phyloP scores from a whole-genome alignment of 2,113 vertebrate species.

The Alosa alosa region DNA sequence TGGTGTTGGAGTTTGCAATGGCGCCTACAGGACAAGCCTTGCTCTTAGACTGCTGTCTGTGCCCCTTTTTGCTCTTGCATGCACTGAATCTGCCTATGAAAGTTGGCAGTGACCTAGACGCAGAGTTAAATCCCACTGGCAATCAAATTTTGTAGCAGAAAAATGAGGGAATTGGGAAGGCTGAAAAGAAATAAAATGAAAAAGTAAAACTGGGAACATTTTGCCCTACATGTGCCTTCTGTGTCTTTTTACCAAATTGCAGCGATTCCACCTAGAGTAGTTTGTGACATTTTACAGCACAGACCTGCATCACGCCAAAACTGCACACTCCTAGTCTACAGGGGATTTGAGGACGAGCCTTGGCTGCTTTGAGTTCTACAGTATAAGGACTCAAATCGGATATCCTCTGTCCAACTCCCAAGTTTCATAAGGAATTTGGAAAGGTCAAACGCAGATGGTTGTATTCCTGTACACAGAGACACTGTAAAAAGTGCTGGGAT shows the following conservation, averaged over 20 bases:
- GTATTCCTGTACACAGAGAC: neutral
- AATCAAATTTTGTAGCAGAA: neutral
- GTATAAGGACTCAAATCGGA: neutral
- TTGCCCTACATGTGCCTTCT: neutral
- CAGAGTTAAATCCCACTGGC: neutral
- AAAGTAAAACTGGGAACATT: neutral
- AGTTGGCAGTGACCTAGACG: neutral
- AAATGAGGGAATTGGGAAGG: neutral
- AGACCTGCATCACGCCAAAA: conserved; percentile 22
- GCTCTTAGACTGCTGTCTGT: neutral
- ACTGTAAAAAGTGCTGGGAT: neutral
- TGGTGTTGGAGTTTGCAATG: no score
- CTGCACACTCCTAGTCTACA: neutral
- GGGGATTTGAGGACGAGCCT: neutral
- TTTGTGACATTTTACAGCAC: conserved; percentile 45
- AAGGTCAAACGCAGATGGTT: neutral
- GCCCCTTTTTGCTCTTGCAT: neutral
- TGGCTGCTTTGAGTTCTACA: no score
- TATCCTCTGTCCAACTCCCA: neutral
- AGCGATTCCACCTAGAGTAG: conserved; percentile 38
- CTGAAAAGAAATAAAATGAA: neutral
- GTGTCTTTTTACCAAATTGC: conserved; percentile 21
- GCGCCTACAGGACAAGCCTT: neutral
- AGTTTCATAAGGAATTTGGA: neutral
- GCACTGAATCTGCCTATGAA: neutral